phyloP scores from a whole-genome alignment of 2,797 vertebrate species.

The Hypotaenidia okinawae region DNA sequence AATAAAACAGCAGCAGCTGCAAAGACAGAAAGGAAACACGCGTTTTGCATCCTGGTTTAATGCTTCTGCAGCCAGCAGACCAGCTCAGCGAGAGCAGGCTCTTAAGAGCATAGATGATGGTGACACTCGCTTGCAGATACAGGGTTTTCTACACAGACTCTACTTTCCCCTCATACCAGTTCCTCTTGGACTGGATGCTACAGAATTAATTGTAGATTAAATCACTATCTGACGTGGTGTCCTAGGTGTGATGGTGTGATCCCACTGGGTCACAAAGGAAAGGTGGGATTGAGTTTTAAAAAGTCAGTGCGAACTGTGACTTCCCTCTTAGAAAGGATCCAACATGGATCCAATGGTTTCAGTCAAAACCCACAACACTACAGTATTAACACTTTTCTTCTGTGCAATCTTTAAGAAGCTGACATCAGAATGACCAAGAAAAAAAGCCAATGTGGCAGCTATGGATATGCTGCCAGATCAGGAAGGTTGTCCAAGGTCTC shows the following conservation, averaged over 20 bases:
- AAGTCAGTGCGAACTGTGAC: fast-evolving
- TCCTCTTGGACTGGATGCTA: not conserved
- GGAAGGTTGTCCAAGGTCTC: fast-evolving
- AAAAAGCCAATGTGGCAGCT: not conserved
- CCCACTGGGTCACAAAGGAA: not conserved
- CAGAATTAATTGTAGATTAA: not conserved
- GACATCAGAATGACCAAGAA: not conserved
- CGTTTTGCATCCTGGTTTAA: not conserved
- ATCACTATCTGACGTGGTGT: not conserved
- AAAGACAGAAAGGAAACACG: not conserved
- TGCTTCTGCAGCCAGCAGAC: not conserved
- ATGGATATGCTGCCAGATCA: not conserved
- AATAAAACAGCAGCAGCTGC: fast-evolving
- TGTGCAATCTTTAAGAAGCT: not conserved
- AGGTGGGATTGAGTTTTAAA: not conserved
- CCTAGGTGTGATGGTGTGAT: not conserved
- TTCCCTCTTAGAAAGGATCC: not conserved
- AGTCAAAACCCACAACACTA: not conserved
- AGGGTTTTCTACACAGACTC: not conserved
- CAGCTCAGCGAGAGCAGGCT: not conserved
- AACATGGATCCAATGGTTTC: not conserved
- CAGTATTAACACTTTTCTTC: not conserved
- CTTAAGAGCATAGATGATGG: not conserved
- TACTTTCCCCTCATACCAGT: not conserved
- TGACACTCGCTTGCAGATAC: not conserved